Evolutionary conservation across 2,797 vertebrate species (phyloP).

Genomic region (Phrynocephalus guinanensis): DNA sequence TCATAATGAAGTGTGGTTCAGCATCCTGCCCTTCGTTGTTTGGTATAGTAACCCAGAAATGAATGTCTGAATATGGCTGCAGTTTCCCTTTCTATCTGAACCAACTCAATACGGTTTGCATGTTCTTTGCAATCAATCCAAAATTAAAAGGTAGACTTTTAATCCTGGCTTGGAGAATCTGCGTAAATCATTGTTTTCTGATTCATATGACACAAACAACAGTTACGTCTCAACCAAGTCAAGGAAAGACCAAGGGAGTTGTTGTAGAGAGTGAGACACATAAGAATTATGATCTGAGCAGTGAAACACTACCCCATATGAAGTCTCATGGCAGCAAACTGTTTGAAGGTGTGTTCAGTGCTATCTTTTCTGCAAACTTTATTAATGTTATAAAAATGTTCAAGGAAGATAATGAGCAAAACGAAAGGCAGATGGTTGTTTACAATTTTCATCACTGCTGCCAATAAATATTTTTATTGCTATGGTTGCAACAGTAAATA

Average conservation of each 20-base stretch:
- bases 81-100: background rate
- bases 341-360: slow-evolving; percentile 42
- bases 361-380: slow-evolving; percentile 20
- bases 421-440: slow-evolving; percentile 38
- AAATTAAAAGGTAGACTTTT: background rate
- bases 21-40: background rate
- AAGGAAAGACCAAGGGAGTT: background rate
- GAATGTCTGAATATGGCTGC: background rate
- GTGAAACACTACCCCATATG: slow-evolving; percentile 27
- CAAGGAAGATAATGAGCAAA: slow-evolving; percentile 46
- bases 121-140: background rate
- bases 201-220: background rate
- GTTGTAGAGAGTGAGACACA: background rate
- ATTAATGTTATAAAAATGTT: slow-evolving; percentile 38
- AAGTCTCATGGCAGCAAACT: background rate
- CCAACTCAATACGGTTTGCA: background rate
- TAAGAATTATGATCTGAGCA: slow-evolving; percentile 24
- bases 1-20: background rate
- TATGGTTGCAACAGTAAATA: slow-evolving; percentile 65
- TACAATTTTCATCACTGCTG: slow-evolving; percentile 43
- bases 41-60: background rate
- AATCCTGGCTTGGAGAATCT: background rate
- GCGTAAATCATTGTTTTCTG: background rate
- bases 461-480: slow-evolving; percentile 49
- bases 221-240: background rate